Evolutionary conservation across 2,113 vertebrate genomes (phyloP), one percentile per base, ranked within the genome.

Genomic region (Oxygymnocypris stewartii): DNA sequence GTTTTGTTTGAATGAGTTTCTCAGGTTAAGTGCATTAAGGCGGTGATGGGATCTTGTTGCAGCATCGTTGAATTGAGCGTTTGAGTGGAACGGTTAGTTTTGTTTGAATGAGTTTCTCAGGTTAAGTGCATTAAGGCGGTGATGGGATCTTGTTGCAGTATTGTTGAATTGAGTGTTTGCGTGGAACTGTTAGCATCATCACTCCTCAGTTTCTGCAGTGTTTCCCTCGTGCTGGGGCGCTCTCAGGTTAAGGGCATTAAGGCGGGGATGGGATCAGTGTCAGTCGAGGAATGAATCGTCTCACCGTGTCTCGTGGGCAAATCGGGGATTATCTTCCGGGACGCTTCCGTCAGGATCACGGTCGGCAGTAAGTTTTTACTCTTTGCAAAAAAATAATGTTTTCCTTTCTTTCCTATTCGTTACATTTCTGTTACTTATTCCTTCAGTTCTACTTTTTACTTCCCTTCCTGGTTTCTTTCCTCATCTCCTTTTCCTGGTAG

Each of bases 301-400:
- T 93, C 93, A 92, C 92, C 92, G 92, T 93, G 93, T 93, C 93
- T 95, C 93, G 90, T 92, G 91, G 89, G 86, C 86, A 93, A 93
- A 92, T 95, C 94, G 94, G 88, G 89, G 93, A 89, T 93, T 87
- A 85, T 44, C 91, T 86, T 92, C 91, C 92, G 89, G 91, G 89
- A 88, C 79, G 83, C 87, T 92, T 94, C 94, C 92, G 84, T 93
- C 89, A 90, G 91, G 93, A 92, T 94, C 94, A 95, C 92, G 87
- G 83, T 28, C 18, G 74, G 4, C n/a, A 47, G 73, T 31, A 31
- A 1, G 28, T 31, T 31, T 31, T 31, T 31, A 31, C 28, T 31
- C 49, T 51, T 51, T 51, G 16, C 51, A 57, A 57, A 20, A 57
- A 8, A 12, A 61, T 31, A 31, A 28, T 65, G 23, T 25, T 28